phyloP scores from a whole-genome alignment of 2,888 invertebrate genomes.

The Bombylius discolor region DNA sequence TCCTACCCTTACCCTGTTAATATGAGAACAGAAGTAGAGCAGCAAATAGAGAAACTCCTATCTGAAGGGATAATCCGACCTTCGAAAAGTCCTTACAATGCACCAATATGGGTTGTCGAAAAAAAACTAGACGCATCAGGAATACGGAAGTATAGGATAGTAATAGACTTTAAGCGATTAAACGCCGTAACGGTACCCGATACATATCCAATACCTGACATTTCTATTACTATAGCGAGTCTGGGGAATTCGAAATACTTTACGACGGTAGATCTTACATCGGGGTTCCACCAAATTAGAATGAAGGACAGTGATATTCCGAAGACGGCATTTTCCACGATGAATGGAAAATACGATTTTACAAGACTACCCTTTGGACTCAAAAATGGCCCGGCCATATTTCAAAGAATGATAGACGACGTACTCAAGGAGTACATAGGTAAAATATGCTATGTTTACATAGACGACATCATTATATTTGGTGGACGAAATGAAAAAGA shows the following conservation, averaged over 20 bases:
- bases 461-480: conserved; percentile 8
- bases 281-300: conserved; percentile 17
- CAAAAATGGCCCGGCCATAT: too few relatives aligned
- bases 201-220: conserved; percentile 4
- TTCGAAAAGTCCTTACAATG: conserved; percentile 20
- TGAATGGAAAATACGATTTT: conserved; percentile 8
- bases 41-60: conserved; percentile 22
- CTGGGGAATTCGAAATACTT: conserved; percentile 15
- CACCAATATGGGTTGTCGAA: conserved; percentile 18
- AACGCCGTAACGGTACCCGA: conserved; percentile 15
- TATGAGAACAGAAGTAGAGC: conserved; percentile 18
- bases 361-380: conserved; percentile 1
- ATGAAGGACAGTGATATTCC: conserved; percentile 14
- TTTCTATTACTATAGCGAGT: conserved; percentile 13
- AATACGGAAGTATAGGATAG: conserved; percentile 14
- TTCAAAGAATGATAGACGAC: too few relatives aligned
- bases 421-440: too few relatives aligned
- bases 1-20: conserved; percentile 23
- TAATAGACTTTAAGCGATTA: conserved; percentile 15
- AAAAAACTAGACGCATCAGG: conserved; percentile 15
- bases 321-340: conserved; percentile 15
- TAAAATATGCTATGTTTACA: too few relatives aligned
- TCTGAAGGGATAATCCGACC: conserved; percentile 21
- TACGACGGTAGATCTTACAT: conserved; percentile 15
- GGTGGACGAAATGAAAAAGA: too few relatives aligned